Conservation (phyloP, 1,140 invertebrate genomes). For the Lamellibrachia luymesi region DNA sequence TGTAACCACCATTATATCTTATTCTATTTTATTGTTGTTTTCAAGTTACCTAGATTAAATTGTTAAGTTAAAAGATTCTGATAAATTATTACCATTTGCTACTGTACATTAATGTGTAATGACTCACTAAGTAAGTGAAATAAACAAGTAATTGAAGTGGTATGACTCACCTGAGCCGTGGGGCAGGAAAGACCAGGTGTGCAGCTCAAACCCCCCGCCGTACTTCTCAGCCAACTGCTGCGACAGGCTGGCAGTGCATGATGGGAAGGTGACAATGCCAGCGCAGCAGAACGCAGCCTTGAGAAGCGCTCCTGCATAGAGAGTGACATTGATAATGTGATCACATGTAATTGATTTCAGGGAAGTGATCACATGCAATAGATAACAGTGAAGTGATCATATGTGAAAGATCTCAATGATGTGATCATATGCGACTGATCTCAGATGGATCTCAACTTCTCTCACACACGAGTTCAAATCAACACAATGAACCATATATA, state of each 20-base stretch:
- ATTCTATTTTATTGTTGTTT: too few relatives aligned
- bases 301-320: conserved; percentile 56
- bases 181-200: conserved; percentile 60
- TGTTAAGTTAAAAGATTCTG: too few relatives aligned
- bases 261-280: conserved; percentile 51
- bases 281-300: conserved; percentile 60
- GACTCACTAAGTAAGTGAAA: neutral
- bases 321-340: neutral
- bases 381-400: too few relatives aligned
- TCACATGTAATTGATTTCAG: neutral
- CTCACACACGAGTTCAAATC: too few relatives aligned
- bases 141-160: neutral
- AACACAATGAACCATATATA: too few relatives aligned
- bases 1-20: too few relatives aligned
- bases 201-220: conserved; percentile 59
- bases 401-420: neutral
- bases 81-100: too few relatives aligned
- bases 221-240: conserved; percentile 55
- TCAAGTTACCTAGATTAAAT: too few relatives aligned
- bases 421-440: neutral
- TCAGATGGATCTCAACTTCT: too few relatives aligned
- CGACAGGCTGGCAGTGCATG: conserved; percentile 36
- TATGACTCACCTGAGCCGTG: conserved; percentile 58
- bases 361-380: too few relatives aligned
- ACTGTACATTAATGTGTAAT: too few relatives aligned